Conservation (phyloP, 2,113 vertebrate genomes). For the Galeopterus variegatus region DNA sequence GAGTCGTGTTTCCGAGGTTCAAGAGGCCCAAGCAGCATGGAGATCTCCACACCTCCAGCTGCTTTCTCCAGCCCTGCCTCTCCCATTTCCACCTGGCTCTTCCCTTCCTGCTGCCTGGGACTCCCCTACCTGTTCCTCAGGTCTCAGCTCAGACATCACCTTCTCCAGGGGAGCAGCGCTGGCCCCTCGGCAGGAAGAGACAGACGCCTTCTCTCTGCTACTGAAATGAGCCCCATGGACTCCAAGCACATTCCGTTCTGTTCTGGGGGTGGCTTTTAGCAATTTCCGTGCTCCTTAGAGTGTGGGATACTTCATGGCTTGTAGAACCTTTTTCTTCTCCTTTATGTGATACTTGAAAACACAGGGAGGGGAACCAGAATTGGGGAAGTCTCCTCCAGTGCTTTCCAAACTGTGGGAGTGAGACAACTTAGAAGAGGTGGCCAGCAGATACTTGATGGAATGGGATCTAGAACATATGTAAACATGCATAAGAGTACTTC, state of each 20-base stretch:
- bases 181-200: not conserved
- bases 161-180: not conserved
- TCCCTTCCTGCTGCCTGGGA: too few relatives aligned
- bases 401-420: not conserved
- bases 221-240: not conserved
- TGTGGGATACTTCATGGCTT: not conserved
- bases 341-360: not conserved
- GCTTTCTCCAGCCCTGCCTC: not conserved
- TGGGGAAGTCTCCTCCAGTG: too few relatives aligned
- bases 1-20: not conserved
- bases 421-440: not conserved
- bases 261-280: rapidly evolving
- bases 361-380: too few relatives aligned
- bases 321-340: not conserved
- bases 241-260: too few relatives aligned
- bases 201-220: not conserved
- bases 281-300: not conserved
- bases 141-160: not conserved
- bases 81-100: rapidly evolving
- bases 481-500: too few relatives aligned
- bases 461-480: too few relatives aligned
- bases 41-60: rapidly evolving
- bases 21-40: rapidly evolving
- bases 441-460: not conserved
- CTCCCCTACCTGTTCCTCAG: rapidly evolving